Evolutionary conservation across 2,113 vertebrate species (phyloP).

Genomic region (Rhizomys pruinosus): DNA sequence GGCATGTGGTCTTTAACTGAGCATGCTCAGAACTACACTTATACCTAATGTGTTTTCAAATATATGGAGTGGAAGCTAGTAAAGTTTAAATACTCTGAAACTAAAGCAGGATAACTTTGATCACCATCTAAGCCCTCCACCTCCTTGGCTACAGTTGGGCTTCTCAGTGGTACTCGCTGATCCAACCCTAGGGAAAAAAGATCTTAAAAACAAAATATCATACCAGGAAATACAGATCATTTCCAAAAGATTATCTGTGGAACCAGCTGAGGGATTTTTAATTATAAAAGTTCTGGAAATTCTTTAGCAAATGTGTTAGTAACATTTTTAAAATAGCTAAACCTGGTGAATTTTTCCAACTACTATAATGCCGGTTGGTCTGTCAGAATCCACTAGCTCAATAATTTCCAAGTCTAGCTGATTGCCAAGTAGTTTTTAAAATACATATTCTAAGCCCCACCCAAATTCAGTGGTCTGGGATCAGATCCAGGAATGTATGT

Average conservation of each 20-base stretch:
- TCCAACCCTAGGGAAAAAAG: conserved; percentile 29
- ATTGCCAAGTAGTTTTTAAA: conserved; percentile 49
- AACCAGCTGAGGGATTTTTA: conserved; percentile 17
- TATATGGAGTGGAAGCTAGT: neutral
- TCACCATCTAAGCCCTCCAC: neutral
- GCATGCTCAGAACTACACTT: neutral
- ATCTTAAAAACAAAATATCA: conserved; percentile 33
- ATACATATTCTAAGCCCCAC: conserved; percentile 50
- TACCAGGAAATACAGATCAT: conserved; percentile 29
- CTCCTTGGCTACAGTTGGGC: neutral
- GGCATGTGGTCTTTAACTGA: neutral
- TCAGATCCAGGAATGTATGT: conserved; percentile 48
- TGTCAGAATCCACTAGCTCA: conserved; percentile 36
- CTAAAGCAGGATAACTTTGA: neutral
- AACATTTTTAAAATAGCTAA: conserved; percentile 65
- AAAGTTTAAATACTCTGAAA: conserved; percentile 27
- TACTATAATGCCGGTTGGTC: neutral
- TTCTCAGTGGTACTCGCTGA: neutral
- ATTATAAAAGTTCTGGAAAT: conserved; percentile 54
- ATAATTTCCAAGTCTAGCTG: conserved; percentile 45
- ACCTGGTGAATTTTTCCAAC: conserved; percentile 51
- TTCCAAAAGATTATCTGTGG: conserved; percentile 42
- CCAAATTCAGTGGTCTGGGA: conserved; percentile 41
- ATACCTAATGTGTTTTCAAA: neutral
- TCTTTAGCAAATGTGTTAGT: conserved; percentile 35